phyloP scores from a whole-genome alignment of 2,797 vertebrate genomes.

The Morelia viridis region DNA sequence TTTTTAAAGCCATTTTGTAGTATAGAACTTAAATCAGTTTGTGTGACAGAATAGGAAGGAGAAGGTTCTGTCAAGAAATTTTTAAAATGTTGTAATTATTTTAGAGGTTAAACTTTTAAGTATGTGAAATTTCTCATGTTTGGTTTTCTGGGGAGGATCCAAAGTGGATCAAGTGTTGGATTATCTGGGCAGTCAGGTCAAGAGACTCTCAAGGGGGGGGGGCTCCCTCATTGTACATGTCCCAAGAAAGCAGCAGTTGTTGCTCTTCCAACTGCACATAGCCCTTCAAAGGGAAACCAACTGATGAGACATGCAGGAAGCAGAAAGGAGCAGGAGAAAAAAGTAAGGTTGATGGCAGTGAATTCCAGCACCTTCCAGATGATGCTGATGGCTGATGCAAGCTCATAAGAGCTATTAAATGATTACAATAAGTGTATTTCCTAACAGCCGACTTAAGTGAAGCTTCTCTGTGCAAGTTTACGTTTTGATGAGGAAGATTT shows the following conservation, averaged over 20 bases:
- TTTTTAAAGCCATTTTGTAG: no score
- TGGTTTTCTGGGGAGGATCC: background rate
- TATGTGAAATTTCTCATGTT: background rate
- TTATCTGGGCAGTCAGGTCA: background rate
- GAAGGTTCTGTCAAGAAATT: no score
- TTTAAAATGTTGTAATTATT: no score
- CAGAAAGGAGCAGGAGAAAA: background rate
- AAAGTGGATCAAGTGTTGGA: background rate
- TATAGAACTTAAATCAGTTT: no score
- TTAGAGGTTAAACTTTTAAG: no score
- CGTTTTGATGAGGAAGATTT: background rate
- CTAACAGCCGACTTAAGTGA: background rate
- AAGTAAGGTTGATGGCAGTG: background rate
- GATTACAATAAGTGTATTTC: background rate
- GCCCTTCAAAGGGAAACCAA: background rate
- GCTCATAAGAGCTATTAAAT: no score
- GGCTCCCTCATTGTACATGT: background rate
- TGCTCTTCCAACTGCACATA: background rate
- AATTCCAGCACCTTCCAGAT: background rate
- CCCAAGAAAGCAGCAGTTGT: no score
- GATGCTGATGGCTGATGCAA: background rate
- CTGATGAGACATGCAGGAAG: background rate
- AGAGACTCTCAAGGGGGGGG: background rate
- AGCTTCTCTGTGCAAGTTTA: background rate
- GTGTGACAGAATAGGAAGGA: no score